These are phyloP conservation scores for Nephila pilipes DNA, from an alignment of 1,140 invertebrate genomes.

Conservation along the genomic window DNA sequence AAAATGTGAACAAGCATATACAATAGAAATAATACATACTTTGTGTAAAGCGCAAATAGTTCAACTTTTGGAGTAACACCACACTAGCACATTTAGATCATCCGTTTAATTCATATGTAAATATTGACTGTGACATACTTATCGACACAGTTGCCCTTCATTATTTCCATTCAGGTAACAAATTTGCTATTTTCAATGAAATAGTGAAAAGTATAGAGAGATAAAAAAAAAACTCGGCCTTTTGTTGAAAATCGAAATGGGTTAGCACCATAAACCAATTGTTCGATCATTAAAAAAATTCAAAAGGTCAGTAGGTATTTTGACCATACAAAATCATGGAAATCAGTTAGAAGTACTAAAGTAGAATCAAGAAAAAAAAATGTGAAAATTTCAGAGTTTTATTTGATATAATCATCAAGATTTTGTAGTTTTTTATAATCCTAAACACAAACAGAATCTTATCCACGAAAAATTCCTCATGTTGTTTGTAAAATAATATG, in stretches of 20 bases:
- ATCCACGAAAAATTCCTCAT: too few relatives aligned
- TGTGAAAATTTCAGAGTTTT: too few relatives aligned
- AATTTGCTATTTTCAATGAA: not conserved
- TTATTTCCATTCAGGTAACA: not conserved
- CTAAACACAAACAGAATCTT: too few relatives aligned
- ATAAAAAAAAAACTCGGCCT: not conserved
- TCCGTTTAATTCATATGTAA: slow-evolving; percentile 4
- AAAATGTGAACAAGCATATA: not conserved
- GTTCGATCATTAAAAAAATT: not conserved
- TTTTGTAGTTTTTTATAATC: too few relatives aligned
- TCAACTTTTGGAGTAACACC: not conserved
- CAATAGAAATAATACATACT: not conserved
- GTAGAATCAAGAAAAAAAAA: too few relatives aligned
- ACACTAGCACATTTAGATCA: not conserved
- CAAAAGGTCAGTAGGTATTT: not conserved
- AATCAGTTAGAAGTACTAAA: too few relatives aligned
- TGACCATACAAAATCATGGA: not conserved
- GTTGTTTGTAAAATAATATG: too few relatives aligned
- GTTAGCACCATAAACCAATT: not conserved
- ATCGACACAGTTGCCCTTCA: not conserved
- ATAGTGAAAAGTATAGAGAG: not conserved
- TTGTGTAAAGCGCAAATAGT: not conserved
- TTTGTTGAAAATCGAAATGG: slow-evolving; percentile 15
- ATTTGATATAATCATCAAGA: too few relatives aligned
- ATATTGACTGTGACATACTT: not conserved